These are phyloP conservation scores for Trichonephila inaurata DNA, from an alignment of 1,140 invertebrate genomes.

Conservation along the genomic window DNA sequence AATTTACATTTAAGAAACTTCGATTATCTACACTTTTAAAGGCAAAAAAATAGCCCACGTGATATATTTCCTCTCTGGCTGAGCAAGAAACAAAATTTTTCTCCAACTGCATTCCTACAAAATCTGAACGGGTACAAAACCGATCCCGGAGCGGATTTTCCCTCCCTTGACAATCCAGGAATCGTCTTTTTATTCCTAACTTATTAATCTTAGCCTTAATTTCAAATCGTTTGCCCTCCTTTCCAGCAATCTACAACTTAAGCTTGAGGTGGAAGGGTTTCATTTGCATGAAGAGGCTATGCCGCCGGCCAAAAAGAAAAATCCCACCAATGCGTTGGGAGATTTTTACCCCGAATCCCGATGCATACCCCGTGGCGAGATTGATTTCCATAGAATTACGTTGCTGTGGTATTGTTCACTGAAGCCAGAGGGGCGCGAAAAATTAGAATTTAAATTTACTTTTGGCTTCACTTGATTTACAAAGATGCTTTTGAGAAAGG, in stretches of 20 bases:
- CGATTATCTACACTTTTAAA: neutral
- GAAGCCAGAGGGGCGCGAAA: slow-evolving; percentile 47
- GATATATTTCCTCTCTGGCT: neutral
- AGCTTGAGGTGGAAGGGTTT: neutral
- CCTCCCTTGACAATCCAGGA: slow-evolving; percentile 3
- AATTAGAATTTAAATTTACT: slow-evolving; percentile 74
- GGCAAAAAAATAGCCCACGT: neutral
- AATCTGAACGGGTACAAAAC: slow-evolving; percentile 6
- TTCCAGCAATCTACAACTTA: slow-evolving; percentile 9
- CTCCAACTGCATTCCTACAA: neutral
- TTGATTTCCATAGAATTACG: slow-evolving; percentile 76
- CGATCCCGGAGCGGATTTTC: slow-evolving; percentile 14
- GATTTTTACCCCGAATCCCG: slow-evolving; percentile 29
- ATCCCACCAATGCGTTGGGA: neutral
- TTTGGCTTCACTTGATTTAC: slow-evolving; percentile 61
- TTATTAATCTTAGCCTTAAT: slow-evolving; percentile 74
- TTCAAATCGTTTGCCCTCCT: slow-evolving; percentile 60
- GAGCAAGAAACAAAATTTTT: neutral
- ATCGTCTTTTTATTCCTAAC: slow-evolving; percentile 28
- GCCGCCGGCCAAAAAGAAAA: slow-evolving; percentile 59
- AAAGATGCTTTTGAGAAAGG: neutral
- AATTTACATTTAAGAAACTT: neutral
- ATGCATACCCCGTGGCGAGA: slow-evolving; percentile 67
- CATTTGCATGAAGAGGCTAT: slow-evolving; percentile 70
- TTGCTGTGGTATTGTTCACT: slow-evolving; percentile 63